Base-by-base conservation (phyloP, 2,888 invertebrate genomes). In the Mantis religiosa region DNA sequence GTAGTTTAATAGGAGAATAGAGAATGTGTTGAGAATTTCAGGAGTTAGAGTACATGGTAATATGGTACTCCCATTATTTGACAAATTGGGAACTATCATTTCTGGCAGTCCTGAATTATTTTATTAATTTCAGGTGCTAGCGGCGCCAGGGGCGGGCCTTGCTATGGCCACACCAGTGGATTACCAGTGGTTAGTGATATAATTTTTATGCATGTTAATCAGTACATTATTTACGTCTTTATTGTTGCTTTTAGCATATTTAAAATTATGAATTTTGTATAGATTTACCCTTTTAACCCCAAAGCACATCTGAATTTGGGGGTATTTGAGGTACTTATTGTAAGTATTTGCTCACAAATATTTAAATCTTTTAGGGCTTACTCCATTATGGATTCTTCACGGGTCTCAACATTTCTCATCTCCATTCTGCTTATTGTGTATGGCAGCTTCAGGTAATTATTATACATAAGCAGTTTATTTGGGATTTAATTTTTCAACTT, bases 351-450 rank as follows among this genome's bases (percentile, higher is more conserved):
- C 30, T 81, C 20, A 20, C 9, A 28, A 41, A 34, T 20, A 9
- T 89, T n/a, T 90, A 15, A 89, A 28, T 89, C 88, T 88, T 89
- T 90, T 92, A 95, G 98, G 98, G 98, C 98, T 89, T 98, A 98
- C 93, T 97, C 98, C 93, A 97, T 99, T 93, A 98, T 99, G 97
- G 99, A 99, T 94, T 98, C 99, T 88, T 99, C 98, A 91, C 96
- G 99, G 92, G 97, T 99, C 90, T 99, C 98, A 88, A 99, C 99
- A 91, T 99, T 99, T 94, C 95, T 99, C 91, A 99, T 99, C 94
- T 99, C 99, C 91, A 99, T 99, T 95, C 95, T 99, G 92, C 95
- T 99, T 91, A 99, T 99, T 92, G 98, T 99, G 82, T 99, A 99
- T 93, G 99, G 99, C 92, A 98, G 98, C 93, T 99, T 99, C 94